A percentile compares a stretch with the other conserved stretches of the same genome.
These are phyloP conservation scores for Phortica variegata DNA, from an alignment of 1,140 invertebrate species.

Conservation along the genomic window DNA sequence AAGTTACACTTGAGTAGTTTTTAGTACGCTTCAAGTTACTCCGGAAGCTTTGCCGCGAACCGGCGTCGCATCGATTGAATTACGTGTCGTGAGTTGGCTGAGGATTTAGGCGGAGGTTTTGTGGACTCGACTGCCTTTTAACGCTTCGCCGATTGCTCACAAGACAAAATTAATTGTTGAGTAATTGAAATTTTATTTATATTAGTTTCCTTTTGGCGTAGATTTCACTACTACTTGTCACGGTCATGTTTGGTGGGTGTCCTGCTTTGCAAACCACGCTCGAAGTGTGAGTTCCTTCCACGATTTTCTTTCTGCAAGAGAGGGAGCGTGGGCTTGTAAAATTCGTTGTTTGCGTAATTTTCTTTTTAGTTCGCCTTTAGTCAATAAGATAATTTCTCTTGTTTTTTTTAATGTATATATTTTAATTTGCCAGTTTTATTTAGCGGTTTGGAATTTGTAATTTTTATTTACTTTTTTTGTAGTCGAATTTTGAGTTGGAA, in stretches of 20 bases:
- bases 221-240: conserved; percentile 25
- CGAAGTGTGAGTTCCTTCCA: conserved; percentile 8
- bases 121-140: conserved; percentile 30
- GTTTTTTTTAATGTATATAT: too few relatives aligned
- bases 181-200: conserved; percentile 58
- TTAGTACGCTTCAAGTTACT: conserved; percentile 15
- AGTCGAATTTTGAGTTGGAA: too few relatives aligned
- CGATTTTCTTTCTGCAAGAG: too few relatives aligned
- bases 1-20: conserved; percentile 35
- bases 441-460: too few relatives aligned
- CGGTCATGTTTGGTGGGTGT: background rate
- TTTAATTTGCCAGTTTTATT: too few relatives aligned
- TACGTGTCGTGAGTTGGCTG: background rate
- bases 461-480: too few relatives aligned
- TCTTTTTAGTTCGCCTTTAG: too few relatives aligned
- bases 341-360: too few relatives aligned
- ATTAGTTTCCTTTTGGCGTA: conserved; percentile 43
- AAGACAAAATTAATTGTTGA: conserved; percentile 57
- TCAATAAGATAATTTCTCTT: too few relatives aligned
- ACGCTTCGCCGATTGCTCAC: conserved; percentile 46
- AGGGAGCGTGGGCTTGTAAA: too few relatives aligned
- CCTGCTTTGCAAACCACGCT: background rate
- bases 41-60: background rate
- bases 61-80: conserved; percentile 2
- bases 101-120: conserved; percentile 6